Conservation (phyloP, 2,113 vertebrate genomes). For the Mesoclemmys tuberculata region DNA sequence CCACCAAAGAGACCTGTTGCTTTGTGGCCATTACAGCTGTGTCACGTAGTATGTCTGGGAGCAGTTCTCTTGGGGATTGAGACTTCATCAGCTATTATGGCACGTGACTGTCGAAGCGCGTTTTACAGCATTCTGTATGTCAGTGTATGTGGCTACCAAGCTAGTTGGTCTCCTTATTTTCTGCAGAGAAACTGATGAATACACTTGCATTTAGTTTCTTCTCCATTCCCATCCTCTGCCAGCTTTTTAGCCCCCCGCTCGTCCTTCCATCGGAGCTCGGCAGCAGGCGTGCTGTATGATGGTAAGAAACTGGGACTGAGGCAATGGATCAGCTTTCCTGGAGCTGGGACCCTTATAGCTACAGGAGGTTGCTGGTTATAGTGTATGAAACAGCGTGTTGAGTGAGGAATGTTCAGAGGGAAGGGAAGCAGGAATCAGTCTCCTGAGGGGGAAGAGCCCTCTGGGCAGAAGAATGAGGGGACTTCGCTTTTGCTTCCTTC, state of each 20-base stretch:
- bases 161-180: not conserved
- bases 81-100: not conserved
- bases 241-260: not conserved
- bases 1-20: not conserved
- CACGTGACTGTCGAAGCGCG: not conserved
- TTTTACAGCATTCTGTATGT: not conserved
- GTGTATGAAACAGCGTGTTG: slow-evolving; percentile 9
- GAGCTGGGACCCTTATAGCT: accelerated
- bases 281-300: not conserved
- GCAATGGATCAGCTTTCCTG: not conserved
- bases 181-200: not conserved
- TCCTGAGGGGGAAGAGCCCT: slow-evolving; percentile 41
- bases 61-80: not conserved
- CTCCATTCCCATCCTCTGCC: not conserved
- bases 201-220: not conserved
- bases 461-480: slow-evolving; percentile 9
- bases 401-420: slow-evolving; percentile 30
- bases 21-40: accelerated
- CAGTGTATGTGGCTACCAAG: not conserved
- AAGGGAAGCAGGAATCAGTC: slow-evolving; percentile 37
- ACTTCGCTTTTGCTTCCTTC: slow-evolving; percentile 1
- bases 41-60: not conserved
- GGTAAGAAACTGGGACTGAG: accelerated
- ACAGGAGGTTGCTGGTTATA: accelerated
- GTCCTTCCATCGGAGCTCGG: not conserved